phyloP scores from a whole-genome alignment of 2,888 invertebrate species.

The Ectemnius continuus region DNA sequence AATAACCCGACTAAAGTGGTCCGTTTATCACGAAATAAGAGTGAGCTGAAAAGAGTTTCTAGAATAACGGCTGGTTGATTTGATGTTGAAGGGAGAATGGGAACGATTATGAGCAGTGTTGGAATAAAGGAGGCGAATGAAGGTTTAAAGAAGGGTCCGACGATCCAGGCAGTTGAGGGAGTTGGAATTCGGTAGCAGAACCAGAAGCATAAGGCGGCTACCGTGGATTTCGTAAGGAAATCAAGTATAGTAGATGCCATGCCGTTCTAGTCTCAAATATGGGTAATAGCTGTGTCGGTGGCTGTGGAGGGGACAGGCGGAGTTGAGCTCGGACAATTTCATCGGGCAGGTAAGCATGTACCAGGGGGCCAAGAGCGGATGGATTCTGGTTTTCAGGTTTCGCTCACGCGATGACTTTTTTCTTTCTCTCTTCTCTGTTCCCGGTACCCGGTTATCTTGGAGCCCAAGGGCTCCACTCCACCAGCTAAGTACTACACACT shows the following conservation, averaged over 20 bases:
- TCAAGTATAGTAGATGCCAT: background rate
- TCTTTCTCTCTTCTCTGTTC: slow-evolving; percentile 77
- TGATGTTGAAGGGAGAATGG: background rate
- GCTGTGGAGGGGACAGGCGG: no score
- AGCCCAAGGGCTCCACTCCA: slow-evolving; percentile 65
- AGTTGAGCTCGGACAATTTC: slow-evolving; percentile 4
- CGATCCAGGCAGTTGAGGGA: no score
- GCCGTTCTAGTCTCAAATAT: no score
- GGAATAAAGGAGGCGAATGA: no score
- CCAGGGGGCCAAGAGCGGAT: slow-evolving; percentile 8
- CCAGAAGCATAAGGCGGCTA: background rate
- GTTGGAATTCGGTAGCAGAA: background rate
- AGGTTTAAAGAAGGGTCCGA: no score
- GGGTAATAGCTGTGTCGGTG: no score
- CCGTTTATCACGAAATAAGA: no score
- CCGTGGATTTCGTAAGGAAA: background rate
- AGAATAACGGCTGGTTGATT: background rate
- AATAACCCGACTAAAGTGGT: background rate
- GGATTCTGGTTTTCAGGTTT: slow-evolving; percentile 53
- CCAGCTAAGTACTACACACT: background rate
- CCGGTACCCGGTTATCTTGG: slow-evolving; percentile 76
- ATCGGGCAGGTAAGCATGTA: background rate
- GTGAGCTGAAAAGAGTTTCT: background rate
- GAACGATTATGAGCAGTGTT: no score
- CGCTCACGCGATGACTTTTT: slow-evolving; percentile 68